Conservation (phyloP, 1,140 invertebrate species). For the Papilio dardanus region DNA sequence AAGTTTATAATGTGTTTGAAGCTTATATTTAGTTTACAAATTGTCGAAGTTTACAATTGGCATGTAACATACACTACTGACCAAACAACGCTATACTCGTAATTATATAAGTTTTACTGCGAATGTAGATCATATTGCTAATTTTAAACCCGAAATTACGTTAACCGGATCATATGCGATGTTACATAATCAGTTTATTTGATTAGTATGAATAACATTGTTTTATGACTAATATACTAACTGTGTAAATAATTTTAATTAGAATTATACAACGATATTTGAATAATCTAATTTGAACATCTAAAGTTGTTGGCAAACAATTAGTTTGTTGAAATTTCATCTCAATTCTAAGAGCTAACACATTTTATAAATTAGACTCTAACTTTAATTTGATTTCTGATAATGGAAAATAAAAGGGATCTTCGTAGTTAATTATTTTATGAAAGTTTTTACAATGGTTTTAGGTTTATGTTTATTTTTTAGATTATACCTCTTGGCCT, state of each 20-base stretch:
- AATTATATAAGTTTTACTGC: neutral
- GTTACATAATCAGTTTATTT: neutral
- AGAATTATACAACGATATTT: neutral
- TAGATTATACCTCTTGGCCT: no score
- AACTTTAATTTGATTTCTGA: neutral
- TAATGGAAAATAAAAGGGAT: neutral
- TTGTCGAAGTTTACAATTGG: neutral
- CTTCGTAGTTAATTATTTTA: no score
- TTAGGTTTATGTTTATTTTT: no score
- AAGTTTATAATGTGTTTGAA: no score
- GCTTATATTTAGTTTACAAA: neutral
- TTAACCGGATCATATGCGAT: neutral
- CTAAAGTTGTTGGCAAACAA: neutral
- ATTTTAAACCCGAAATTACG: slow-evolving; percentile 2
- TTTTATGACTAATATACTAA: neutral
- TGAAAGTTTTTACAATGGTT: no score
- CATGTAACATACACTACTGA: neutral
- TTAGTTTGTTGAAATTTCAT: neutral
- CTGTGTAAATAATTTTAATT: no score
- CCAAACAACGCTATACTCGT: neutral
- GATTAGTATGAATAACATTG: neutral
- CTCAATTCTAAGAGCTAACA: neutral
- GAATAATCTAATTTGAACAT: neutral
- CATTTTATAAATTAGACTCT: neutral
- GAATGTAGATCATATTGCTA: neutral